These are phyloP conservation scores for Heliconius cydno DNA, from an alignment of 2,888 invertebrate species.

Conservation along the genomic window DNA sequence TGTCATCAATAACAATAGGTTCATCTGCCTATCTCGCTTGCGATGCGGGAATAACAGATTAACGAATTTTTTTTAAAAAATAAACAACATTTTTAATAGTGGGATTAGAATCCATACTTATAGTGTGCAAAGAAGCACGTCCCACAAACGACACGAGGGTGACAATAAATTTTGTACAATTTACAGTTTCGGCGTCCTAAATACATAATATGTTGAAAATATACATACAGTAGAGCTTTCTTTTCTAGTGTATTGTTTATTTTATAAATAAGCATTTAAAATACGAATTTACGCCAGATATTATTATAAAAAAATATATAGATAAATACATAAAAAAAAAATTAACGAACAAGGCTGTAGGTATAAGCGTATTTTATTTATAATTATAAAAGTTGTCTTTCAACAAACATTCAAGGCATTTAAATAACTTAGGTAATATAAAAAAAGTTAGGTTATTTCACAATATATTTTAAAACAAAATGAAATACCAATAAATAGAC, in stretches of 20 bases:
- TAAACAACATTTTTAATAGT: neutral
- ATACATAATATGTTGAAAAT: neutral
- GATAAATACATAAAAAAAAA: neutral
- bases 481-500: neutral
- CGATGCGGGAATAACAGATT: neutral
- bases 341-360: neutral
- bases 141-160: neutral
- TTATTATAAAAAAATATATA: neutral
- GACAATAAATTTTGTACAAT: neutral
- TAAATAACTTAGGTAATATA: neutral
- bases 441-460: conserved; percentile 18
- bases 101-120: neutral
- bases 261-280: neutral
- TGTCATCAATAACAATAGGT: no score
- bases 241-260: conserved; percentile 5
- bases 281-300: no score
- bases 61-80: neutral
- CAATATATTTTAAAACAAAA: neutral
- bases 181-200: neutral
- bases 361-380: neutral
- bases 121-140: neutral
- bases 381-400: neutral
- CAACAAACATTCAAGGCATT: neutral
- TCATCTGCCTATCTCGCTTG: no score
- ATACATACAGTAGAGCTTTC: neutral